These are phyloP conservation scores for Nasonia vitripennis DNA, from an alignment of 1,140 invertebrate genomes.

Conservation along the genomic window DNA sequence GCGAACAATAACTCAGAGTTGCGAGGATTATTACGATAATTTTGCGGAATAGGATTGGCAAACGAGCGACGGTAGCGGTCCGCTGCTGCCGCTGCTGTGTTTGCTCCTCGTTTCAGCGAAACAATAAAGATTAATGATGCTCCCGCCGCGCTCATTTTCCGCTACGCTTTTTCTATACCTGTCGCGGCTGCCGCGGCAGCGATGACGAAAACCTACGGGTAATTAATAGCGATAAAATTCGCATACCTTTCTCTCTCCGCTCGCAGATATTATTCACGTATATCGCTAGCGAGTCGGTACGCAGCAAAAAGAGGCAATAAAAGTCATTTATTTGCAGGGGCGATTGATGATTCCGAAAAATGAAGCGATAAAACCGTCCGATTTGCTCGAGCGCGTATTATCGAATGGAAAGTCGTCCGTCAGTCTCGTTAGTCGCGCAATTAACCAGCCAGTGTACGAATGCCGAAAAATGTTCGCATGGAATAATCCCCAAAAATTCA, in stretches of 20 bases:
- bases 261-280: too few species aligned
- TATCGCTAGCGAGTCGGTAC: too few species aligned
- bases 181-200: too few species aligned
- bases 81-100: neutral
- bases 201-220: conserved; percentile 2
- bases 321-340: neutral
- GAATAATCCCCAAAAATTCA: too few species aligned
- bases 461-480: too few species aligned
- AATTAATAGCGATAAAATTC: neutral
- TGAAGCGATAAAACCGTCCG: neutral
- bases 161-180: neutral
- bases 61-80: neutral
- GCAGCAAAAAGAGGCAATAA: too few species aligned
- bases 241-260: neutral
- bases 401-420: too few species aligned
- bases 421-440: too few species aligned
- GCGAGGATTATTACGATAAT: conserved; percentile 11
- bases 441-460: too few species aligned
- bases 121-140: conserved; percentile 45
- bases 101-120: conserved; percentile 32
- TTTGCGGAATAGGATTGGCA: conserved; percentile 34
- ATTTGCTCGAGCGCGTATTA: too few species aligned
- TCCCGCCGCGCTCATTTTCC: neutral
- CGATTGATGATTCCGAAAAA: neutral
- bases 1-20: neutral